phyloP scores from a whole-genome alignment of 1,140 invertebrate species.

The Trichoplusia ni region DNA sequence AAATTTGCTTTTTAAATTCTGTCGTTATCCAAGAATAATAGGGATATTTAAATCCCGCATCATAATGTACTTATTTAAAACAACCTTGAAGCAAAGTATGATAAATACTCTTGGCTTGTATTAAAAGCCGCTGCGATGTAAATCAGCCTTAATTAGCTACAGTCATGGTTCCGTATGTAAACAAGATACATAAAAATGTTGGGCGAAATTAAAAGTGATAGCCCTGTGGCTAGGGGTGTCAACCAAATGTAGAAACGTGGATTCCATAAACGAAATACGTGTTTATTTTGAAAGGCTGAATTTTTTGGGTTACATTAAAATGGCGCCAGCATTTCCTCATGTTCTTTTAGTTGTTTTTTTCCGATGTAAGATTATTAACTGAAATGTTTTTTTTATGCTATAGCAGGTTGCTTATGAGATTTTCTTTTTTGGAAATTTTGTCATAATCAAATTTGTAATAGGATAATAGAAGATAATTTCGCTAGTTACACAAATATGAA shows the following conservation, averaged over 20 bases:
- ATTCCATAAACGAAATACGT: too few species aligned
- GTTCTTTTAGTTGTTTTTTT: too few species aligned
- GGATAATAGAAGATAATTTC: too few species aligned
- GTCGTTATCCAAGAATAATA: neutral
- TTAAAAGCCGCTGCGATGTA: conserved; percentile 4
- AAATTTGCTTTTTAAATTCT: conserved; percentile 2
- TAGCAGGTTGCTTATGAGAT: too few species aligned
- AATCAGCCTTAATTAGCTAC: conserved; percentile 15
- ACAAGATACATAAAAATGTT: conserved; percentile 6
- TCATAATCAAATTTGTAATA: too few species aligned
- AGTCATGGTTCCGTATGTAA: conserved; percentile 14
- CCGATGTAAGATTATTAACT: too few species aligned
- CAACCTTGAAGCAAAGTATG: neutral
- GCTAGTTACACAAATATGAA: too few species aligned
- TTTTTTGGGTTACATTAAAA: too few species aligned
- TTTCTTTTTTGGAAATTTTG: too few species aligned
- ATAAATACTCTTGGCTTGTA: neutral
- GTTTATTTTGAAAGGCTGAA: too few species aligned
- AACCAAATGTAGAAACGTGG: neutral
- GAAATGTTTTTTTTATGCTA: too few species aligned
- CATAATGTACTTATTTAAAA: conserved; percentile 6
- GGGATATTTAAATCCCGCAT: conserved; percentile 1
- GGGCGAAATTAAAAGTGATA: conserved; percentile 1
- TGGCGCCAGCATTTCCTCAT: too few species aligned
- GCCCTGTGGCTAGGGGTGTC: neutral